Evolutionary conservation across 2,888 invertebrate genomes (phyloP).

Genomic region (Lasioglossum marginatum): DNA sequence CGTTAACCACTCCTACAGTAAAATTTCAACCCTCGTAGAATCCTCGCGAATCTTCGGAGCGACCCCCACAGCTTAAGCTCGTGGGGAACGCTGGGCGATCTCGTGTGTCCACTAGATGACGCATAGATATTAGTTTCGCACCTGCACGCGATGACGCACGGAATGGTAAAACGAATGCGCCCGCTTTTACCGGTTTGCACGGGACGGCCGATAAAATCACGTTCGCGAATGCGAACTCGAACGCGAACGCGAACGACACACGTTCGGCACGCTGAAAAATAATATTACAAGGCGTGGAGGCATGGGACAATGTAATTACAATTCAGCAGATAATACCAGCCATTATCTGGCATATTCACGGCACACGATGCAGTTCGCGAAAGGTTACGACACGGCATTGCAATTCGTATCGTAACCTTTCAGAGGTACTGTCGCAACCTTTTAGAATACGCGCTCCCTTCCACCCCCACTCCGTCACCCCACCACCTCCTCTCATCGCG

Average conservation of each 20-base stretch:
- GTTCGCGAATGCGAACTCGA: background rate
- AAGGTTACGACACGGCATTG: constrained; percentile 70
- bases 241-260: constrained; percentile 21
- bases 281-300: constrained; percentile 34
- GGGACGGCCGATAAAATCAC: constrained; percentile 29
- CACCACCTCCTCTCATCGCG: background rate
- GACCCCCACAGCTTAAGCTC: background rate
- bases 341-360: constrained; percentile 60
- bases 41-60: background rate
- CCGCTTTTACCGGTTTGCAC: constrained; percentile 29
- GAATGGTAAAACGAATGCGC: constrained; percentile 38
- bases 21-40: background rate
- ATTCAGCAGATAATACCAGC: constrained; percentile 66
- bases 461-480: background rate
- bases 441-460: constrained; percentile 56
- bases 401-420: constrained; percentile 73
- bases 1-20: background rate
- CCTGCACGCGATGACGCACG: constrained; percentile 51
- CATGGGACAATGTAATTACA: constrained; percentile 63
- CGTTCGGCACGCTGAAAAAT: constrained; percentile 36
- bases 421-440: constrained; percentile 67
- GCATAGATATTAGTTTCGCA: constrained; percentile 47
- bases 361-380: constrained; percentile 58
- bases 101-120: constrained; percentile 23
- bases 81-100: background rate